Evolutionary conservation across 2,113 vertebrate species (phyloP).

Genomic region (Elaphurus davidianus): DNA sequence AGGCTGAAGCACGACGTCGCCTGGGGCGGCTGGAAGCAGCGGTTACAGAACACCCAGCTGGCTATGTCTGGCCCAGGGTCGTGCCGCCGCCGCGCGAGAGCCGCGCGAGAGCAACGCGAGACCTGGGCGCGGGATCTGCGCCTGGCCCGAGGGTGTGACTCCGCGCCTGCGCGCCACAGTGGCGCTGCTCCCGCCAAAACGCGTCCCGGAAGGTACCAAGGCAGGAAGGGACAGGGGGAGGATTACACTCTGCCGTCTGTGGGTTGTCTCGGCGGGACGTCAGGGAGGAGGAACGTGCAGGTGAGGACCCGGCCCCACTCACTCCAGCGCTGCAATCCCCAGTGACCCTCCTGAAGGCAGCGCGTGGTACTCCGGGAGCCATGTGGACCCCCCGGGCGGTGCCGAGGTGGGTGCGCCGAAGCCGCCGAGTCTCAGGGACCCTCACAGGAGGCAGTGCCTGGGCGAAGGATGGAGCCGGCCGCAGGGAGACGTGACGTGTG

Average conservation of each 20-base stretch:
- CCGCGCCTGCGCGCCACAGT: not conserved
- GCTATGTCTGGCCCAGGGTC: slow-evolving; percentile 74
- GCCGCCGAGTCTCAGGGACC: not conserved
- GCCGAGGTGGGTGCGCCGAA: not conserved
- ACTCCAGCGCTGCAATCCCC: rapidly evolving
- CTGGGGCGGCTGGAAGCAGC: slow-evolving; percentile 84
- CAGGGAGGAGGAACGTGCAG: rapidly evolving
- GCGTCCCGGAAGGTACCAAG: rapidly evolving
- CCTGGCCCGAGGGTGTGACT: rapidly evolving
- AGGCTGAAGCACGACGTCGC: slow-evolving; percentile 81
- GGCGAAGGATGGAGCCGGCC: rapidly evolving
- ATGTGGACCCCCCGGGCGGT: not conserved
- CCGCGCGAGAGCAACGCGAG: rapidly evolving
- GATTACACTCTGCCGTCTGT: rapidly evolving
- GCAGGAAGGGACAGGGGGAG: too few relatives aligned
- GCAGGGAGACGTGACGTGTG: rapidly evolving
- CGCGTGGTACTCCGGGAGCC: rapidly evolving
- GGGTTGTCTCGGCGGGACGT: rapidly evolving
- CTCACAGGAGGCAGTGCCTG: not conserved
- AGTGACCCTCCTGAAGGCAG: not conserved
- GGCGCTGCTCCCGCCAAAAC: not conserved
- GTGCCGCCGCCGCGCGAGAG: rapidly evolving
- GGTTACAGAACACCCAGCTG: slow-evolving; percentile 86
- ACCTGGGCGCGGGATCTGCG: rapidly evolving
- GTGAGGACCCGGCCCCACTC: rapidly evolving